Evolutionary conservation across 2,797 vertebrate genomes (phyloP), one percentile per base, ranked within the genome.

Genomic region (Xiphophorus birchmanni): DNA sequence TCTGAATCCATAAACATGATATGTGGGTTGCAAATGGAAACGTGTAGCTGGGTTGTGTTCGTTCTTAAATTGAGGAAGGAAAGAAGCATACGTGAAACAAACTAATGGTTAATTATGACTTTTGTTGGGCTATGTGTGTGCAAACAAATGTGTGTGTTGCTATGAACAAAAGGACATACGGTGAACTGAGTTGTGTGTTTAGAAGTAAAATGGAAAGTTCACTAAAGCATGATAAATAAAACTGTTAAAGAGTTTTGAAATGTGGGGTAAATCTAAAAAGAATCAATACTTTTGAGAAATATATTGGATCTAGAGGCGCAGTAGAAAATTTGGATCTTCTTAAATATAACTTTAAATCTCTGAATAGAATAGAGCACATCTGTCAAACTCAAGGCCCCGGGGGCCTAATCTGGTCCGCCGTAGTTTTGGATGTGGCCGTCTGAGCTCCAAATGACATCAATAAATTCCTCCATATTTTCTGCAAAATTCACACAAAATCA

Each of bases 1-100:
- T 81, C 77, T 79, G 56, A 85, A 84, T 47, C 73, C 58, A 75
- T 83, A 74, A 77, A 80, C 63, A 42, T 2, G 65, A 17, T 32
- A 12, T 9, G 42, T 65, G 37, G 52, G 40, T 23, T 17, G 29
- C 54, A 44, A 42, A 75, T 32, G 65, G 65, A 76, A 71, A 60
- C 67, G 1, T 75, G 7, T n/a, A 35, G 4, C 7, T 40, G 67
- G 52, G 32, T 45, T 50, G 48, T 76, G 26, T 69, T 74, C 21
- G 5, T 82, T 80, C 75, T 73, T 17, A 74, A n/a, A 15, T 40
- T 45, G n/a, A 65, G 65, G 17, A 40, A 58, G 29, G 75, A 58
- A 73, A 29, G 82, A 40, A 6, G 50, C 67, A 29, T 18, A 3
- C 23, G 26, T 74, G 18, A 23, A 69, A 80, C 84, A 78, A 74